Conservation (phyloP, 2,888 invertebrate species). For the Epinotia bilunana region DNA sequence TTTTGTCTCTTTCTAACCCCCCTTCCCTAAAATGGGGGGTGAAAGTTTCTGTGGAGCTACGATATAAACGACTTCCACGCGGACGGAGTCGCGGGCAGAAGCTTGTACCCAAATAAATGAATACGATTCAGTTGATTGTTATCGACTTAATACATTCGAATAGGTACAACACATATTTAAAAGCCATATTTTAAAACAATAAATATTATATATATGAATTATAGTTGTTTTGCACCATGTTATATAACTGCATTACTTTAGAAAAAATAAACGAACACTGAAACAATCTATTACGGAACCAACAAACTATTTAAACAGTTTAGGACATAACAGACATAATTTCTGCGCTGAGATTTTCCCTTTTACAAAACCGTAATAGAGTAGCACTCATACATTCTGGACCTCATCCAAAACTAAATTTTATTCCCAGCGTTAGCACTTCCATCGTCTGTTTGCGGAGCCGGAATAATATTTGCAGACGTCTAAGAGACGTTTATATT, state of each 20-base stretch:
- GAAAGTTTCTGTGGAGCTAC: too few species aligned
- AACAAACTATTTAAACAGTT: too few species aligned
- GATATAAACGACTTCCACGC: too few species aligned
- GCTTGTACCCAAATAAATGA: neutral
- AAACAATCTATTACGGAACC: too few species aligned
- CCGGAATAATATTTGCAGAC: conserved; percentile 43
- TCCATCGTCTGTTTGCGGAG: conserved; percentile 36
- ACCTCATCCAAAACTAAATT: conserved; percentile 38
- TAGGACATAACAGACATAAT: neutral
- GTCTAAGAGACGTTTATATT: conserved; percentile 39
- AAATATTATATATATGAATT: too few species aligned
- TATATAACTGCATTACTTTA: too few species aligned
- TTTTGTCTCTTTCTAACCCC: too few species aligned
- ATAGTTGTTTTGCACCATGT: too few species aligned
- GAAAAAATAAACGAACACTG: too few species aligned
- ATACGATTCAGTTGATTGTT: neutral
- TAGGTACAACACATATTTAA: neutral
- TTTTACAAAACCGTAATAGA: neutral
- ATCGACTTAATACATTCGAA: neutral
- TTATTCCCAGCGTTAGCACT: conserved; percentile 33
- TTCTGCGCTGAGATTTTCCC: neutral
- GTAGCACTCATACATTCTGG: conserved; percentile 31
- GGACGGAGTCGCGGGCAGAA: too few species aligned
- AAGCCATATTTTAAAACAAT: too few species aligned
- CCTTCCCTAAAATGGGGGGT: too few species aligned